Conservation (phyloP, 1,140 invertebrate genomes). For the Chionoecetes opilio region DNA sequence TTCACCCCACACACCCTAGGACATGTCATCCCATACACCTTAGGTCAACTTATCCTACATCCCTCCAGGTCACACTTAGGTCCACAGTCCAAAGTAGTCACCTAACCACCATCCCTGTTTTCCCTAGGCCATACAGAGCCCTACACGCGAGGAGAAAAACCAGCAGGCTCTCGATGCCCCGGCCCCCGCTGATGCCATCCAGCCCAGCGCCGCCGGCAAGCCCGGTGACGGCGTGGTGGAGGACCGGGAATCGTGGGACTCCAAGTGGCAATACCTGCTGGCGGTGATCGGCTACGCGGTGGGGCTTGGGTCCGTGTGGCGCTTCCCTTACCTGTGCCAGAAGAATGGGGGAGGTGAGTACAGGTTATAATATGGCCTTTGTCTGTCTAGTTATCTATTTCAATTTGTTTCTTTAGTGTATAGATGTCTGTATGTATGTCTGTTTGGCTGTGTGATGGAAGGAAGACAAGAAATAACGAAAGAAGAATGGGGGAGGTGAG, state of each 20-base stretch:
- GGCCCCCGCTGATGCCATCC: conserved; percentile 69
- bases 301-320: conserved; percentile 96
- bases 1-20: not conserved
- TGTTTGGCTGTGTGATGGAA: not conserved
- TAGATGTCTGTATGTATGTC: not conserved
- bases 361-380: not conserved
- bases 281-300: conserved; percentile 97
- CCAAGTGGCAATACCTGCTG: conserved; percentile 94
- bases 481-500: conserved; percentile 92
- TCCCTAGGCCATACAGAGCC: conserved; percentile 79
- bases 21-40: no score
- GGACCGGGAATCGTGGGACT: conserved; percentile 94
- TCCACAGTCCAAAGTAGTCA: not conserved
- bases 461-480: not conserved
- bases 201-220: conserved; percentile 69
- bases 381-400: no score
- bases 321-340: conserved; percentile 95
- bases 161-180: conserved; percentile 61
- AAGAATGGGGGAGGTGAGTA: conserved; percentile 93
- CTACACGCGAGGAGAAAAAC: conserved; percentile 74
- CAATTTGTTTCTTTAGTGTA: no score
- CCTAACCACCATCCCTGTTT: not conserved
- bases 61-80: not conserved
- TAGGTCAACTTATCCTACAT: not conserved
- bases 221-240: conserved; percentile 88